Percentiles rank a stretch among this genome's conserved stretches.
Evolutionary conservation across 2,888 invertebrate species (phyloP).

Genomic region (Tenodera sinensis): DNA sequence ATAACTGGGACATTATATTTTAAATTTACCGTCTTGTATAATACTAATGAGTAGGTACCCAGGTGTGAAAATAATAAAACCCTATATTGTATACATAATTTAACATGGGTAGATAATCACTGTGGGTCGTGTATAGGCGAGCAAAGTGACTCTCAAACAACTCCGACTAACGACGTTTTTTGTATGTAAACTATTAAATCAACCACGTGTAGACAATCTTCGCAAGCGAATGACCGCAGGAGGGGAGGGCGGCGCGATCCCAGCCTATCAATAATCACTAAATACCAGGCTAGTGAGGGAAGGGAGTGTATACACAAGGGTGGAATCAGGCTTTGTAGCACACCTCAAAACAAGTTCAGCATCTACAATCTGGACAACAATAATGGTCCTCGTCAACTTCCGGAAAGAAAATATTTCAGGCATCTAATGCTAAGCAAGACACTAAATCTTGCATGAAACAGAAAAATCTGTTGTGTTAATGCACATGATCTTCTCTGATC

Average conservation of each 20-base stretch:
- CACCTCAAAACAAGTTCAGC: no score
- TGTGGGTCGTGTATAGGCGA: not conserved
- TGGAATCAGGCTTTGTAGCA: not conserved
- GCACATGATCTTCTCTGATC: no score
- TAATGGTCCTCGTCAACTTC: no score
- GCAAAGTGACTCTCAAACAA: not conserved
- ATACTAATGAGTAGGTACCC: not conserved
- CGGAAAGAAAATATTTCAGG: no score
- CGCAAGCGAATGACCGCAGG: not conserved
- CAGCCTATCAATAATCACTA: not conserved
- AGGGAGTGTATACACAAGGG: not conserved
- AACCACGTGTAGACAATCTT: not conserved
- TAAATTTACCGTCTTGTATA: not conserved
- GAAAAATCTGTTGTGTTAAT: no score
- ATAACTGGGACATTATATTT: conserved; percentile 2
- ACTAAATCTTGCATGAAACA: no score
- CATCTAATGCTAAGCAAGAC: no score
- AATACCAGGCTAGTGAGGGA: not conserved
- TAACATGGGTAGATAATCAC: not conserved
- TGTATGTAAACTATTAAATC: not conserved
- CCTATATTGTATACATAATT: conserved; percentile 7
- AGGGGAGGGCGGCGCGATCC: not conserved
- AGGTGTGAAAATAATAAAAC: conserved; percentile 10
- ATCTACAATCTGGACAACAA: no score
- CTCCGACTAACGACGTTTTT: not conserved